These are phyloP conservation scores for Agonopterix subpropinquella DNA, from an alignment of 2,888 invertebrate genomes.

Conservation along the genomic window DNA sequence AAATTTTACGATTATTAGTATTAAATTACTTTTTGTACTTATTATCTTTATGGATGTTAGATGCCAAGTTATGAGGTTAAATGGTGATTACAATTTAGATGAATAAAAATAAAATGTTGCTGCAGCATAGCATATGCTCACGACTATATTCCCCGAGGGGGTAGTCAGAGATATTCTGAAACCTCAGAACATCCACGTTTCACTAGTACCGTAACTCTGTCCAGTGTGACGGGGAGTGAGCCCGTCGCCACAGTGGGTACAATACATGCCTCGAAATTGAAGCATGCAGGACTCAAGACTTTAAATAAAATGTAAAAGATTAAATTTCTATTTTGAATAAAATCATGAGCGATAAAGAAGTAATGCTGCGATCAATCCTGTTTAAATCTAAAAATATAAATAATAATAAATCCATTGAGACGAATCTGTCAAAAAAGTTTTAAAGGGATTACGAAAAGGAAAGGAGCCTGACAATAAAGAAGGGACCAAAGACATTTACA, in stretches of 20 bases:
- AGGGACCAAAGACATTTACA: conserved; percentile 34
- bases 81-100: background rate
- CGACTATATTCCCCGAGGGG: too few species aligned
- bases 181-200: too few species aligned
- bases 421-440: conserved; percentile 36
- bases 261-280: too few species aligned
- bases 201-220: too few species aligned
- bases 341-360: background rate
- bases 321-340: background rate
- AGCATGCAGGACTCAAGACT: too few species aligned
- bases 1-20: background rate
- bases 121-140: too few species aligned
- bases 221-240: too few species aligned
- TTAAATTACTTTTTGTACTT: background rate
- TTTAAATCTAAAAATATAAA: conserved; percentile 13
- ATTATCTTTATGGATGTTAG: too few species aligned
- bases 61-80: background rate
- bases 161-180: too few species aligned
- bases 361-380: conserved; percentile 5
- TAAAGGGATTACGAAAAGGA: conserved; percentile 28
- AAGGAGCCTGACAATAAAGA: conserved; percentile 18
- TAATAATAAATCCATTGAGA: conserved; percentile 32
- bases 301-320: background rate
- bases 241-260: too few species aligned
- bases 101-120: too few species aligned